These are phyloP conservation scores for Calameuta pallipes DNA, from an alignment of 2,888 invertebrate species.

Conservation along the genomic window DNA sequence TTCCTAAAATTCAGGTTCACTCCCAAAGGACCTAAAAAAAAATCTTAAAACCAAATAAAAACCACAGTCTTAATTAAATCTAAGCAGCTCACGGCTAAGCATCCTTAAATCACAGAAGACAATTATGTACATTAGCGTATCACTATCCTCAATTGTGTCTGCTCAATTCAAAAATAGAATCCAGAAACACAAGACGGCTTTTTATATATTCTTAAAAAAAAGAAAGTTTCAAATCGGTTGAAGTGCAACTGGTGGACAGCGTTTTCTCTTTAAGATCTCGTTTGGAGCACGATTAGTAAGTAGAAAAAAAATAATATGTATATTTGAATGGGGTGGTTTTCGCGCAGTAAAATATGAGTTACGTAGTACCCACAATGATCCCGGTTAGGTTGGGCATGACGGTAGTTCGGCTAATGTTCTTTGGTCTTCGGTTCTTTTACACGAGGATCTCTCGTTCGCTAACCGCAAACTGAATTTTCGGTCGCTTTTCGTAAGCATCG, in stretches of 20 bases:
- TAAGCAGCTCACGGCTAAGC: neutral
- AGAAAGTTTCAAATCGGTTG: neutral
- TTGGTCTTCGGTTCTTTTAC: neutral
- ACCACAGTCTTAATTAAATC: neutral
- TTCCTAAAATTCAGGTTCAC: neutral
- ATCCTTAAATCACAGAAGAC: neutral
- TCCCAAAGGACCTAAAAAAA: neutral
- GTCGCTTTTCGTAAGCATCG: neutral
- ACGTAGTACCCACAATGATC: neutral
- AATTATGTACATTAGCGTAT: neutral
- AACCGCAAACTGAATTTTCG: neutral
- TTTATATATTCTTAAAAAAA: neutral
- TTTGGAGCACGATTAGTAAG: neutral
- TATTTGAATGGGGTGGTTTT: neutral
- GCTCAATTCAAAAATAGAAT: neutral
- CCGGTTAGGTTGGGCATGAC: neutral
- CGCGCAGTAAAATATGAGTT: neutral
- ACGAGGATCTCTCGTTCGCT: neutral
- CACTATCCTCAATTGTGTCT: neutral
- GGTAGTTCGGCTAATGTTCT: neutral
- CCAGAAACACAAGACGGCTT: neutral
- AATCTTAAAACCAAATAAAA: neutral
- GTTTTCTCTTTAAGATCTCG: neutral
- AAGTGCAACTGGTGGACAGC: neutral
- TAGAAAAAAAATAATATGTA: neutral